Conservation (phyloP, 2,113 vertebrate genomes). For the Dendrocopos noguchii region DNA sequence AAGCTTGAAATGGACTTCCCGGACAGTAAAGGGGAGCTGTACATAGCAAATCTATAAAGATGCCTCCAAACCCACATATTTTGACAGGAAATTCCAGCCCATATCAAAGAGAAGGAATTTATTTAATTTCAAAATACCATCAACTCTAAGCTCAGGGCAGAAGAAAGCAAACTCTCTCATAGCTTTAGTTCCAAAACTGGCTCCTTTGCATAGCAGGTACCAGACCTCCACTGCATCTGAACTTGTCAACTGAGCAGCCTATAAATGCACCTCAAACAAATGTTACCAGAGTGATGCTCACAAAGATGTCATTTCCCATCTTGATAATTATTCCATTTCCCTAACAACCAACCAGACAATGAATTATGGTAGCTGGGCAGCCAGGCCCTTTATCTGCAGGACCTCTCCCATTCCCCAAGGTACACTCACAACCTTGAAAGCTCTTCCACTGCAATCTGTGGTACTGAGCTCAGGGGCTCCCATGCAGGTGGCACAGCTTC, state of each 20-base stretch:
- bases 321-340: background rate
- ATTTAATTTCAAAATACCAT: background rate
- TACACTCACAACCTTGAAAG: background rate
- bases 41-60: background rate
- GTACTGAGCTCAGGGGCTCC: background rate
- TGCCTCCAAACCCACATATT: background rate
- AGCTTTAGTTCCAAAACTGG: background rate
- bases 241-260: background rate
- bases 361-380: background rate
- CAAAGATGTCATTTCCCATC: background rate
- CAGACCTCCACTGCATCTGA: background rate
- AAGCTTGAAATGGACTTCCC: background rate
- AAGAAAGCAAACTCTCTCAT: background rate
- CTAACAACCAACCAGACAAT: background rate
- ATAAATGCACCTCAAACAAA: background rate
- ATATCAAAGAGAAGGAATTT: background rate
- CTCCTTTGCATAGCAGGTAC: background rate
- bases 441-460: background rate
- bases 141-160: background rate
- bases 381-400: background rate
- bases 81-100: background rate
- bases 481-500: background rate
- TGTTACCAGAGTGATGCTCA: background rate
- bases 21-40: background rate
- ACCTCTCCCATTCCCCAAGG: background rate